Conservation (phyloP, 2,888 invertebrate genomes). For the Pandemis cinnamomeana region DNA sequence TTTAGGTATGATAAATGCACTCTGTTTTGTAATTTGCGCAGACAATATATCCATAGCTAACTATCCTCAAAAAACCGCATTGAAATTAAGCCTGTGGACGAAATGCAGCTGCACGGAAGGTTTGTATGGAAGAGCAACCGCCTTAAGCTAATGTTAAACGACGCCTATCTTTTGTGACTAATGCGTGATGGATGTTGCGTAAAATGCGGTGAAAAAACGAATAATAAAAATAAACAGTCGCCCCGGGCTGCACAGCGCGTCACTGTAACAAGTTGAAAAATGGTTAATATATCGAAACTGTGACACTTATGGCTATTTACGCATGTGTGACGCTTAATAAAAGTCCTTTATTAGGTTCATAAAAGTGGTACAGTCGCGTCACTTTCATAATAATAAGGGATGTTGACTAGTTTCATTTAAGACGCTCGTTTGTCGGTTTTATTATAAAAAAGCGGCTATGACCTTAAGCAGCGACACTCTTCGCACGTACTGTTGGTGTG, state of each 20-base stretch:
- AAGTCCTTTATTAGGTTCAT: constrained; percentile 39
- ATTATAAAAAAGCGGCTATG: no score
- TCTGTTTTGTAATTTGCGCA: no score
- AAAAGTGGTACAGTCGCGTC: constrained; percentile 19
- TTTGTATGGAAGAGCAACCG: no score
- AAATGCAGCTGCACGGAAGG: no score
- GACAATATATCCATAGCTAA: no score
- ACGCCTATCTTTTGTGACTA: constrained; percentile 82
- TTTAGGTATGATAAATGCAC: no score
- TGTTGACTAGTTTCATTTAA: constrained; percentile 10
- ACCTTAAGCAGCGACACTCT: no score
- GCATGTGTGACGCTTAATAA: constrained; percentile 48
- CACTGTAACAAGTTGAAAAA: constrained; percentile 72
- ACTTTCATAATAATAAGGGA: constrained; percentile 14
- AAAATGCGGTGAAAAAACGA: constrained; percentile 66
- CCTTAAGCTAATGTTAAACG: constrained; percentile 82
- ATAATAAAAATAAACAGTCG: constrained; percentile 71
- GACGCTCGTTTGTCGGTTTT: no score
- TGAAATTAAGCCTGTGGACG: no score
- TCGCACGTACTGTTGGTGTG: no score
- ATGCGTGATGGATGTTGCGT: constrained; percentile 78
- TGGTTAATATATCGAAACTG: constrained; percentile 64
- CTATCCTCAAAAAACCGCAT: no score
- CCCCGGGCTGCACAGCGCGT: constrained; percentile 62
- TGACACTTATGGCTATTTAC: constrained; percentile 73